Conservation (phyloP, 2,888 invertebrate species). For the Pyrrhia umbra region DNA sequence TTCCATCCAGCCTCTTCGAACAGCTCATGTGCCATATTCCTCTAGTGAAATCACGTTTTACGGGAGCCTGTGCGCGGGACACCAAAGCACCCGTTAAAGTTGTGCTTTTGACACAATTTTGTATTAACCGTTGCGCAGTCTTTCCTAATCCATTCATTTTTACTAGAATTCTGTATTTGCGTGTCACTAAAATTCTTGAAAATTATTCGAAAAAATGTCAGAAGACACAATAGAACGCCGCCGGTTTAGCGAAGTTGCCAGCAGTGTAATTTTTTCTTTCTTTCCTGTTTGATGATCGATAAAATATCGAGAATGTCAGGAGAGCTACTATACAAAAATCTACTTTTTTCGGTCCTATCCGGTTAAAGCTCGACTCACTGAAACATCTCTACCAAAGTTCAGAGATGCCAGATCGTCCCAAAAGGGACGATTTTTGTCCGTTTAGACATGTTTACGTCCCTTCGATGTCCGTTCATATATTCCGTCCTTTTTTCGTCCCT, state of each 20-base stretch:
- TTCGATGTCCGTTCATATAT: no score
- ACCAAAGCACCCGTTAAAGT: slow-evolving; percentile 79
- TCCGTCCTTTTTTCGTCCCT: no score
- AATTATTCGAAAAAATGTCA: slow-evolving; percentile 65
- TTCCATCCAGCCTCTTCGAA: slow-evolving; percentile 81
- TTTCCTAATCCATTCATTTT: slow-evolving; percentile 93
- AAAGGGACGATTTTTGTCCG: no score
- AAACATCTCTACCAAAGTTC: neutral
- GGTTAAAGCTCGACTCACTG: neutral
- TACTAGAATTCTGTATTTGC: slow-evolving; percentile 38
- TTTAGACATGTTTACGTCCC: no score
- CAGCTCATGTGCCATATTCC: slow-evolving; percentile 94
- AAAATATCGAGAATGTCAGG: slow-evolving; percentile 12
- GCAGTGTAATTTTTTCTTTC: slow-evolving; percentile 8
- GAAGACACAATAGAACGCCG: slow-evolving; percentile 58
- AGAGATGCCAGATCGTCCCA: no score
- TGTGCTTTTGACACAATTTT: slow-evolving; percentile 80
- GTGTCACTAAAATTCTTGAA: slow-evolving; percentile 44
- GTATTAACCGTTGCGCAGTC: slow-evolving; percentile 89
- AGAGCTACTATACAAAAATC: slow-evolving; percentile 10
- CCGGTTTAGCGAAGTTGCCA: slow-evolving; percentile 55
- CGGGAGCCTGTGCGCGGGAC: slow-evolving; percentile 80
- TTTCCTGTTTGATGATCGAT: neutral
- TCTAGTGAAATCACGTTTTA: slow-evolving; percentile 92
- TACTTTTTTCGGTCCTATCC: neutral